phyloP scores from a whole-genome alignment of 1,140 invertebrate species.

The Trichonephila inaurata region DNA sequence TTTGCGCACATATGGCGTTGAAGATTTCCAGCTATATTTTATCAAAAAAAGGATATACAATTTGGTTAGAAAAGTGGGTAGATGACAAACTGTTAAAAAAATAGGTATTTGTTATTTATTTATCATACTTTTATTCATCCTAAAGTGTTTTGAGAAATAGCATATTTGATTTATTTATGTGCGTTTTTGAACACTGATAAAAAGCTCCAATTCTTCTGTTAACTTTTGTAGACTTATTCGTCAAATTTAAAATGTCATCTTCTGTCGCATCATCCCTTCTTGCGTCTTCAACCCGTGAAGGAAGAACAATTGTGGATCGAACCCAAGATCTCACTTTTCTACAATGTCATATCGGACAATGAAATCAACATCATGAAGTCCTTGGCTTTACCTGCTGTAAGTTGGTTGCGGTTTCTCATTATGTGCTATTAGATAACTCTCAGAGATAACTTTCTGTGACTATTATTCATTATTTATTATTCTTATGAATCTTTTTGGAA shows the following conservation, averaged over 20 bases:
- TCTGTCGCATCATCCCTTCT: background rate
- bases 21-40: too few relatives aligned
- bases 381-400: constrained; percentile 31
- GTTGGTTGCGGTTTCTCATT: background rate
- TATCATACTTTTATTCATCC: too few relatives aligned
- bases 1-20: too few relatives aligned
- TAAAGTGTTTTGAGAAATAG: background rate
- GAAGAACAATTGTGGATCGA: constrained; percentile 55
- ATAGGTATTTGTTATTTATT: too few relatives aligned
- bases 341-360: constrained; percentile 52
- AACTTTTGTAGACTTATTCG: background rate
- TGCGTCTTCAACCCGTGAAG: constrained; percentile 54
- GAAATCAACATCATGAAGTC: constrained; percentile 66
- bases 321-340: constrained; percentile 57
- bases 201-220: background rate
- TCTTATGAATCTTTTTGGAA: too few relatives aligned
- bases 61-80: too few relatives aligned
- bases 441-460: too few relatives aligned
- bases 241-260: background rate
- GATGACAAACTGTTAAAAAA: too few relatives aligned
- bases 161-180: background rate
- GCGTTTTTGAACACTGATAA: too few relatives aligned
- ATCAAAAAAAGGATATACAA: too few relatives aligned
- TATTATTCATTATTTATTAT: too few relatives aligned
- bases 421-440: background rate